Base-by-base conservation (phyloP, 2,888 invertebrate genomes). In the Epirrhoe tristata region DNA sequence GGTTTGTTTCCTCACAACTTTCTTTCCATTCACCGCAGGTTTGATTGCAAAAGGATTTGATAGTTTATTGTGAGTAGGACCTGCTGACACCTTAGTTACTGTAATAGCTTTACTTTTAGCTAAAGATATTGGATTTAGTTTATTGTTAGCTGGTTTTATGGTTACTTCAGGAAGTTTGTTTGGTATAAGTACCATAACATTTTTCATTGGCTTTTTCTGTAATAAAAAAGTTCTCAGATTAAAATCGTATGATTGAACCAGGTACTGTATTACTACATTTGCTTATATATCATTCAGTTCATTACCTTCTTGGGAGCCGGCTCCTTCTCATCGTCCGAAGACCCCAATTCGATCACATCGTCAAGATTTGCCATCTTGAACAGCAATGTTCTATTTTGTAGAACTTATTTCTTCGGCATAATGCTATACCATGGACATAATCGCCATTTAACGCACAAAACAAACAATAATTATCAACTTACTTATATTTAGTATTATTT, bases 181-280 rank as follows among this genome's bases (percentile, higher is more conserved):
- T 16, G 92, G 93, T 69, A 93, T 90, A 66, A 87, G 87, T 16
- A 92, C 91, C 92, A 91, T 93, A n/a, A 88, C 87, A 82, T 91
- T 89, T 55, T 80, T 83, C 54, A 76, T 65, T 5, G 84, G 79
- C 80, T 89, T 91, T 67, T 75, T 81, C 92, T 92, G 83, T 69
- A 89, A 84, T 24, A 76, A 43, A 34, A 36, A 16, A 5, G 16
- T 54, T 54, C 7, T 6, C 6, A 51, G 5, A 36, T 43, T 36
- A 55, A 8, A n/a, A n/a, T n/a, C n/a, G n/a, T n/a, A n/a, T n/a
- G n/a, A n/a, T n/a, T n/a, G n/a, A n/a, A n/a, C n/a, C 12, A 43
- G 4, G 39, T 34, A 34, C 3, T 24, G 3, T 24, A 34, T 34
- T 34, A 34, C 7, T 6, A 34, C 7, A 7, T 34, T 34, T 7